phyloP scores from a whole-genome alignment of 2,797 vertebrate species.

The Emys orbicularis region DNA sequence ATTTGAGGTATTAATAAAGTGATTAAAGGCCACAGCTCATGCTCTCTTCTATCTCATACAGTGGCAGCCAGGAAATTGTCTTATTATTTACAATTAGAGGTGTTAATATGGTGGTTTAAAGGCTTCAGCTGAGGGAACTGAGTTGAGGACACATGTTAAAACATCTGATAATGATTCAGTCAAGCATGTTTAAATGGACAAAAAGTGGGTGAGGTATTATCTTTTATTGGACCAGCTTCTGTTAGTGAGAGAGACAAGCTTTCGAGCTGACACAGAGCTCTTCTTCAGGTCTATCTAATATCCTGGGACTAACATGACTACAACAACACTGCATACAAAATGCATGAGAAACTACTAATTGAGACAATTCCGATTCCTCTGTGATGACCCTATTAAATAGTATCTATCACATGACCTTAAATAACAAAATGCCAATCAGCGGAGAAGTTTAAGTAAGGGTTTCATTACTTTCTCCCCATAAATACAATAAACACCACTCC shows the following conservation, averaged over 20 bases:
- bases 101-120: neutral
- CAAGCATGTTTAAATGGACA: neutral
- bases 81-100: slow-evolving; percentile 13
- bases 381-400: neutral
- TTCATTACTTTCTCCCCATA: neutral
- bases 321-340: neutral
- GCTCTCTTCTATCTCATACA: neutral
- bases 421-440: neutral
- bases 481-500: neutral
- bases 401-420: neutral
- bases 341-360: neutral
- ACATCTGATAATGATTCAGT: slow-evolving; percentile 19
- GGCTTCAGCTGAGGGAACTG: neutral
- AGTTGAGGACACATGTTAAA: neutral
- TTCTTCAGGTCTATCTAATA: neutral
- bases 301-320: neutral
- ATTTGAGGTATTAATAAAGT: slow-evolving; percentile 51
- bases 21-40: slow-evolving; percentile 1
- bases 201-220: neutral
- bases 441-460: neutral
- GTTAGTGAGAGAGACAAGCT: neutral
- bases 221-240: neutral
- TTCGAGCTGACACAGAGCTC: neutral
- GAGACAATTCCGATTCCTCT: slow-evolving; percentile 1
- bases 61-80: neutral